These are phyloP conservation scores for Carapus acus DNA, from an alignment of 2,797 vertebrate genomes.

Conservation along the genomic window DNA sequence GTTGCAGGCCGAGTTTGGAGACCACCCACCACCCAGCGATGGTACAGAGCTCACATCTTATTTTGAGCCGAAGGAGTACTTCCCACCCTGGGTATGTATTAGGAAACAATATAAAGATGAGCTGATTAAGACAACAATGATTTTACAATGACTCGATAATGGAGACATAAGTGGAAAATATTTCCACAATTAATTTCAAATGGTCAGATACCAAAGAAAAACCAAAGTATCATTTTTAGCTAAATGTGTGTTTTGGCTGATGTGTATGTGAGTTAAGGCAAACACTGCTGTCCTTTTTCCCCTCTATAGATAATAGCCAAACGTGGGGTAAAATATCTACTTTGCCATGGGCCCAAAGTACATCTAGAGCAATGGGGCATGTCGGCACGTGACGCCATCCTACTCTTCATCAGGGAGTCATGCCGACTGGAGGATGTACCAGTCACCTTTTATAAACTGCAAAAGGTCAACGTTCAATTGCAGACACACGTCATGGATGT, in stretches of 20 bases:
- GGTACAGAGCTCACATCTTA: slow-evolving; percentile 62
- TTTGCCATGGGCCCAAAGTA: slow-evolving; percentile 81
- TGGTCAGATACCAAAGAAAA: too few relatives aligned
- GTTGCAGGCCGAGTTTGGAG: slow-evolving; percentile 83
- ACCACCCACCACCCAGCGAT: slow-evolving; percentile 66
- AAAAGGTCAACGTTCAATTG: slow-evolving; percentile 74
- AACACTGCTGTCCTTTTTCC: background rate
- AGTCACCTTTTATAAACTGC: slow-evolving; percentile 85
- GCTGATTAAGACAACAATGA: too few relatives aligned
- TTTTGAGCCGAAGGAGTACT: slow-evolving; percentile 87
- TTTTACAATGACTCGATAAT: too few relatives aligned
- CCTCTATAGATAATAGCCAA: slow-evolving; percentile 79
- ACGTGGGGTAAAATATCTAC: slow-evolving; percentile 81
- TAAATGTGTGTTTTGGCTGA: too few relatives aligned
- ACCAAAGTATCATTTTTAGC: too few relatives aligned
- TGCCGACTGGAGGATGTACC: slow-evolving; percentile 89
- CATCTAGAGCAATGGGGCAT: slow-evolving; percentile 84
- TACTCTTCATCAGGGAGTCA: slow-evolving; percentile 84
- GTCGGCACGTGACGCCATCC: slow-evolving; percentile 73
- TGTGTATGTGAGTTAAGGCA: too few relatives aligned
- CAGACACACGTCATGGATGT: too few relatives aligned
- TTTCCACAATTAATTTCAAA: too few relatives aligned
- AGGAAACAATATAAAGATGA: too few relatives aligned
- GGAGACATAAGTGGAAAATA: too few relatives aligned
- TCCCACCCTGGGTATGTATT: slow-evolving; percentile 84